phyloP scores from a whole-genome alignment of 30 jellyfish, hydroid and myxozoan genomes.

The Aurelia aurita region DNA sequence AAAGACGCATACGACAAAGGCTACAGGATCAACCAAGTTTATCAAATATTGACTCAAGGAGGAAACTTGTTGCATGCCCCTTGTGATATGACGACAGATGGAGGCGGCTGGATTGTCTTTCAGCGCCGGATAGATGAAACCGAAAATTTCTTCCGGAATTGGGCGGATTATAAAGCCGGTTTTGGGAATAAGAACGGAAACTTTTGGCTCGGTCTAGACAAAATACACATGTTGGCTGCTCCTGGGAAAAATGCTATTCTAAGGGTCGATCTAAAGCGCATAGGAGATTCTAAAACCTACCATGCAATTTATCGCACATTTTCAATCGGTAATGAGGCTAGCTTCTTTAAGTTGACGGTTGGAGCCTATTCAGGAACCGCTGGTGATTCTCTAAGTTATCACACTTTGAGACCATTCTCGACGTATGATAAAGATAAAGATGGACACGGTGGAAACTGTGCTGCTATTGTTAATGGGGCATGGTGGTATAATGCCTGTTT shows the following conservation, averaged over 20 bases:
- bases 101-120: constrained; percentile 17
- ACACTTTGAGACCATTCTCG: neutral
- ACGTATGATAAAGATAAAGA: constrained; percentile 6
- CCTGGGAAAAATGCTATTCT: constrained; percentile 3
- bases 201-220: constrained; percentile 30
- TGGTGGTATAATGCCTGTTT: neutral
- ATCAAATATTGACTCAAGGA: neutral
- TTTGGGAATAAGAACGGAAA: constrained; percentile 4
- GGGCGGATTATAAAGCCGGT: constrained; percentile 7
- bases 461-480: neutral
- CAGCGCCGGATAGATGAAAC: constrained; percentile 22
- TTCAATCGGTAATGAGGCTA: neutral
- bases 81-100: constrained; percentile 1
- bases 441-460: neutral
- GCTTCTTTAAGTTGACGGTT: neutral
- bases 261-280: neutral
- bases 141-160: neutral
- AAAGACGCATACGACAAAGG: neutral
- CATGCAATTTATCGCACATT: neutral
- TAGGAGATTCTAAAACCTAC: neutral
- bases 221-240: neutral
- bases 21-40: neutral
- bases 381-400: constrained; percentile 2
- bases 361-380: constrained; percentile 6
- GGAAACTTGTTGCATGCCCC: neutral